Evolutionary conservation across 2,797 vertebrate genomes (phyloP).

Genomic region (Glyptemys insculpta): DNA sequence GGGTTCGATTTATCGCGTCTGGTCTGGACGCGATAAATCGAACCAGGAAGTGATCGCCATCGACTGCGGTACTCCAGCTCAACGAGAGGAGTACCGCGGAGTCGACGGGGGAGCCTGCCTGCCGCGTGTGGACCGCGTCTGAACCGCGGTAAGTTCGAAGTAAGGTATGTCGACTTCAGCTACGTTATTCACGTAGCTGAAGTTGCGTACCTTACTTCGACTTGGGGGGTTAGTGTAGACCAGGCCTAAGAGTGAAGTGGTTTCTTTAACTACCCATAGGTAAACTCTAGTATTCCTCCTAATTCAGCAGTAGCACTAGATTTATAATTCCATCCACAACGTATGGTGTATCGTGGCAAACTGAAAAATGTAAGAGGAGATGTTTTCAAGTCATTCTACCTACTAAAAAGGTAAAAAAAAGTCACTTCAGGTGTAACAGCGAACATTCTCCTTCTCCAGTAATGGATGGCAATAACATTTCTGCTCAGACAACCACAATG

Average conservation of each 20-base stretch:
- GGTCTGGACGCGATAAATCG: too few species aligned
- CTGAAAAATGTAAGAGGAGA: background rate
- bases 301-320: slow-evolving; percentile 38
- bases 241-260: background rate
- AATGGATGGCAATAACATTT: fast-evolving
- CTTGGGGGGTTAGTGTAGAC: too few species aligned
- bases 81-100: too few species aligned
- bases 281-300: background rate
- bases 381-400: background rate
- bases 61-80: too few species aligned
- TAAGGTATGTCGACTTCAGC: too few species aligned
- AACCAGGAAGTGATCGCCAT: too few species aligned
- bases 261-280: slow-evolving; percentile 29
- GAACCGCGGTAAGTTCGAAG: too few species aligned
- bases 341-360: background rate
- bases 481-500: background rate
- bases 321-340: slow-evolving; percentile 18
- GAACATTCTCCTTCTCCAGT: background rate
- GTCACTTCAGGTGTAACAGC: background rate
- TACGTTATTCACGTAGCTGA: too few species aligned
- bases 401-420: background rate
- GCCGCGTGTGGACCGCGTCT: too few species aligned
- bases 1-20: too few species aligned
- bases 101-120: too few species aligned
- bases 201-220: too few species aligned